These are phyloP conservation scores for Boleophthalmus pectinirostris DNA, from an alignment of 2,113 vertebrate genomes.

Conservation along the genomic window DNA sequence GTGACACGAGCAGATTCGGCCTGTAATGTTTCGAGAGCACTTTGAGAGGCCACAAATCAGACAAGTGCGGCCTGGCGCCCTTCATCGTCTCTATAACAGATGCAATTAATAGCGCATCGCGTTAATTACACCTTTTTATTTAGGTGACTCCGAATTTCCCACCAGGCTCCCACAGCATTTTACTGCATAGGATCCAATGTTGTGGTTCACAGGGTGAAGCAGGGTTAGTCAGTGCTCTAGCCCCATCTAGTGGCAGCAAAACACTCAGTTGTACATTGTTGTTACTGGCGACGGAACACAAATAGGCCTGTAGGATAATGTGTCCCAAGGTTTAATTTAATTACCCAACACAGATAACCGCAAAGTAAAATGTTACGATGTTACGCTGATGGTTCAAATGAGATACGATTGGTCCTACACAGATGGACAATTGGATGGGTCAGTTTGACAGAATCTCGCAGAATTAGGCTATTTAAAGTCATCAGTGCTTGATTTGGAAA, in stretches of 20 bases:
- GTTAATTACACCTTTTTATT: slow-evolving; percentile 78
- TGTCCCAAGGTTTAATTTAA: not conserved
- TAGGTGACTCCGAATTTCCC: slow-evolving; percentile 73
- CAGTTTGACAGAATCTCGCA: not conserved
- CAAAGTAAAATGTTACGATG: too few relatives aligned
- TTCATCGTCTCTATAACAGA: slow-evolving; percentile 63
- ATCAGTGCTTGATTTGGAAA: too few relatives aligned
- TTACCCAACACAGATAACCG: too few relatives aligned
- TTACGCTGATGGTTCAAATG: too few relatives aligned
- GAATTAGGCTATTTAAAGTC: too few relatives aligned
- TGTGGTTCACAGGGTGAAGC: slow-evolving; percentile 21
- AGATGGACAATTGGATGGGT: not conserved
- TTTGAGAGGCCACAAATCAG: slow-evolving; percentile 37
- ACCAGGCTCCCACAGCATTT: slow-evolving; percentile 47
- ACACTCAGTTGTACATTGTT: slow-evolving; percentile 5
- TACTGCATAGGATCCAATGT: slow-evolving; percentile 5
- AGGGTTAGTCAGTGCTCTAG: slow-evolving; percentile 52
- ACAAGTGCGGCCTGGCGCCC: slow-evolving; percentile 49
- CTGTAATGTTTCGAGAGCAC: slow-evolving; percentile 41
- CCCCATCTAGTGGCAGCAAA: slow-evolving; percentile 68
- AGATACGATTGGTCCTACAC: too few relatives aligned
- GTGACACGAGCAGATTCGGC: slow-evolving; percentile 30
- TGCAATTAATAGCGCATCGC: slow-evolving; percentile 70
- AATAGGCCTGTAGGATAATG: not conserved
- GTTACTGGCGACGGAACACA: not conserved